Base-by-base conservation (phyloP, 2,888 invertebrate species). In the Ochropleura leucogaster region DNA sequence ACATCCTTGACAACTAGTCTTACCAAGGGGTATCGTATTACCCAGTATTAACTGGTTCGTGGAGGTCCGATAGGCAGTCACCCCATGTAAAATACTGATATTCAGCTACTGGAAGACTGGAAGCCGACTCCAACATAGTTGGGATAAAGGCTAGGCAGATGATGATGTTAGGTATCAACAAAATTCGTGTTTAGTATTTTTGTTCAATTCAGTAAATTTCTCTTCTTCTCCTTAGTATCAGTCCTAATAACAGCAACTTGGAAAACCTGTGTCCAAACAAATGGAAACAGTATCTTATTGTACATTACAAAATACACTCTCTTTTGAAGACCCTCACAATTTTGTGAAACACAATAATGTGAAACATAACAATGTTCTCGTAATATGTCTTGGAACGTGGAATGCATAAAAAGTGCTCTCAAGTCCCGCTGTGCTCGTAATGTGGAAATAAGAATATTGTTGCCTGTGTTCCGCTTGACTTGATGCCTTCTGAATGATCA, bases 351-450 rank as follows among this genome's bases (percentile, higher is more conserved):
- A 82, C 71, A 83, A 69, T 82, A 83, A 80, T 74, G 73, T 73
- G 64, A 79, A 83, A 82, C 73, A 83, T 82, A 83, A 83, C 73
- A 73, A 77, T 62, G 83, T 83, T 80, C 83, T 40, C 59, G 77
- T 80, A 83, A 80, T 83, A 80, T 72, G 71, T 83, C 63, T 51
- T 49, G 65, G 49, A 64, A 83, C 83, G 83, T 83, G 83, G 80
- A 76, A 83, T 77, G 69, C 69, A 77, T 83, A 83, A 76, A 82
- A 83, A 74, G 79, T 44, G 42, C 72, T 79, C 72, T 72, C 60
- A 51, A 67, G 67, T 67, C 70, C 51, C 42, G 51, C 44, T 72
- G 73, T n/a, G 73, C 49, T 60, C 59, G 73, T 79, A 76, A 79
- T 68, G 16, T 71, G 51, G 10, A 59, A 49, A 71, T 62, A 68